Conservation (phyloP, 2,888 invertebrate genomes). For the Hydrotaea diabolus region DNA sequence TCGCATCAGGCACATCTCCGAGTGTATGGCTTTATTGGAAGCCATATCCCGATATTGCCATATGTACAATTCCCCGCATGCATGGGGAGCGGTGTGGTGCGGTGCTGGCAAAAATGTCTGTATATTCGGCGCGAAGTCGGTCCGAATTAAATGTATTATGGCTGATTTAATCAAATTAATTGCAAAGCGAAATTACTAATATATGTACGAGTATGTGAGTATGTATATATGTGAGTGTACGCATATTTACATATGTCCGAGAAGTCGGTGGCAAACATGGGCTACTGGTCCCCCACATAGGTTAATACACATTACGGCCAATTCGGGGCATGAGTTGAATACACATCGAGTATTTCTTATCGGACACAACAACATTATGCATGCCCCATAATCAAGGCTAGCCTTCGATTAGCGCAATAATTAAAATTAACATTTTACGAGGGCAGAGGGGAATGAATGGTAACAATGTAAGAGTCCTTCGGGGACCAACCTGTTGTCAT, state of each 20-base stretch:
- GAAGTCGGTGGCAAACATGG: too few species aligned
- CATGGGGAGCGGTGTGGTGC: neutral
- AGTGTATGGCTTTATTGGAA: too few species aligned
- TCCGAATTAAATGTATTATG: neutral
- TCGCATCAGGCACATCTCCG: too few species aligned
- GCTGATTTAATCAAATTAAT: slow-evolving; percentile 15
- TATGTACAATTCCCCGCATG: neutral
- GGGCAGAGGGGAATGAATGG: too few species aligned
- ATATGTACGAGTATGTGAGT: neutral
- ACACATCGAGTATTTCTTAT: neutral
- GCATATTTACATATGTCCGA: too few species aligned
- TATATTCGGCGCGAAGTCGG: neutral
- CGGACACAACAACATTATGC: neutral
- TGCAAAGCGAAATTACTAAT: neutral
- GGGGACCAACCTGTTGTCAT: too few species aligned
- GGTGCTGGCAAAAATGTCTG: neutral
- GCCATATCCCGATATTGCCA: too few species aligned
- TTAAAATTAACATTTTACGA: too few species aligned
- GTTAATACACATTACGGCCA: neutral
- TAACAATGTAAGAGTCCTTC: too few species aligned
- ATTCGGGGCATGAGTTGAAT: neutral
- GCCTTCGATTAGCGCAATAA: too few species aligned
- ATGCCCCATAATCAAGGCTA: too few species aligned
- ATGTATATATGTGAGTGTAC: neutral
- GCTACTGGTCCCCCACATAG: neutral